phyloP scores from a whole-genome alignment of 2,888 invertebrate species.

The Lepidochitona cinerea region DNA sequence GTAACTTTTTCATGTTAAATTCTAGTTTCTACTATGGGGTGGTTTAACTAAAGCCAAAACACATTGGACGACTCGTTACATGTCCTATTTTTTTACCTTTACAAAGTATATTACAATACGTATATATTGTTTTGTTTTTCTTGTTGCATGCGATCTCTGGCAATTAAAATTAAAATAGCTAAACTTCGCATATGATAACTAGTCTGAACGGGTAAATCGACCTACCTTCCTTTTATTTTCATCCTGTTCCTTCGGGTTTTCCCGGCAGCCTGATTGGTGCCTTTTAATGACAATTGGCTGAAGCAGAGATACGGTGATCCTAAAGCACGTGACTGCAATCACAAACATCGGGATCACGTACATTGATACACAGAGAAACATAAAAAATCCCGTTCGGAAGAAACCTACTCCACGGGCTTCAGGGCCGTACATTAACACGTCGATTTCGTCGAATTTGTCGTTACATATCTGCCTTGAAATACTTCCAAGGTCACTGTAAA shows the following conservation, averaged over 20 bases:
- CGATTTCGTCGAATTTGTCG: constrained; percentile 68
- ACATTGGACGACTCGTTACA: no score
- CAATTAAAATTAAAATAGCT: no score
- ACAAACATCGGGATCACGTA: constrained; percentile 69
- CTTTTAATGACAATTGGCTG: constrained; percentile 50
- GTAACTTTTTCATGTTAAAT: no score
- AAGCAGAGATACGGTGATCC: constrained; percentile 55
- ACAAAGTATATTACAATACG: no score
- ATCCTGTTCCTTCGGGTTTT: constrained; percentile 50
- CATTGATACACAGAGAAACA: constrained; percentile 69
- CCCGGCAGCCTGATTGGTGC: constrained; percentile 34
- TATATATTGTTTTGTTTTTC: no score
- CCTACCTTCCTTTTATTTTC: constrained; percentile 65
- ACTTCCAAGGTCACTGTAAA: constrained; percentile 66
- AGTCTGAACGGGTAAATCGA: no score
- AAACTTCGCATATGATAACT: no score
- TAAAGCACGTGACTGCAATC: constrained; percentile 61
- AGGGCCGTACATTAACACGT: constrained; percentile 45
- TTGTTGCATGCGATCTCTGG: no score
- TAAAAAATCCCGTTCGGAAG: constrained; percentile 67
- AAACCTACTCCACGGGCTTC: constrained; percentile 32
- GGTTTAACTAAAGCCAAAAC: no score
- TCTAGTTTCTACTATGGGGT: no score
- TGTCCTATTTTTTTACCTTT: no score
- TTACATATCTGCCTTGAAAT: constrained; percentile 70